Evolutionary conservation across 2,888 invertebrate species (phyloP), one percentile per base, ranked within the genome.

Genomic region (Antheraea yamamai): DNA sequence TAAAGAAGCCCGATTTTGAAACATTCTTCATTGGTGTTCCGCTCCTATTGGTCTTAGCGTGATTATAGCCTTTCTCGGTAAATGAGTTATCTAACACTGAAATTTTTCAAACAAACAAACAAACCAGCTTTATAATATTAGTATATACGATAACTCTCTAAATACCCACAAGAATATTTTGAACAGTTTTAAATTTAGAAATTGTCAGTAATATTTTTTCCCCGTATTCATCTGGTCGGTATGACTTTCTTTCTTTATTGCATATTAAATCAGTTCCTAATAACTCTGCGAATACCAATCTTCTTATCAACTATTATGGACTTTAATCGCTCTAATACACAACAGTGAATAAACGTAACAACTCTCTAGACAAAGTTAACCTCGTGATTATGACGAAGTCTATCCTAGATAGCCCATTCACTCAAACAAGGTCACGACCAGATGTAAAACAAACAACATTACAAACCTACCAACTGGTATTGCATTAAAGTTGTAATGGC

Each of bases 381-480:
- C 58, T 47, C 58, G 20, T 72, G 76, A 76, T 77, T 76, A 76
- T 79, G 79, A 78, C 76, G 74, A 75, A 61, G 47, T 61, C 47
- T 61, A 61, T 76, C 75, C 76, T 76, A 78, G 79, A 80, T 78
- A 80, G 78, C 77, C 78, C 80, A 79, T 89, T 91, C 89, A 88
- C 91, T 83, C 20, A 75, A 82, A 76, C 85, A 92, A 93, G 92
- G 92, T 92, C 91, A 92, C 85, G 87, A 90, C 79, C 89, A 87
- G 82, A 76, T 79, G 79, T 85, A 80, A 84, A 83, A 84, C 81
- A 81, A 77, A 84, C 80, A 81, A 78, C 79, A 81, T 79, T 77
- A 82, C 83, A 79, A 83, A 80, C 77, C 80, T 78, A 81, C 83
- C 81, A 23, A 83, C 87, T 84, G 79, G 87, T 84, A 83, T 80